Conservation (phyloP, 2,113 vertebrate genomes). For the Coracopsis vasa region DNA sequence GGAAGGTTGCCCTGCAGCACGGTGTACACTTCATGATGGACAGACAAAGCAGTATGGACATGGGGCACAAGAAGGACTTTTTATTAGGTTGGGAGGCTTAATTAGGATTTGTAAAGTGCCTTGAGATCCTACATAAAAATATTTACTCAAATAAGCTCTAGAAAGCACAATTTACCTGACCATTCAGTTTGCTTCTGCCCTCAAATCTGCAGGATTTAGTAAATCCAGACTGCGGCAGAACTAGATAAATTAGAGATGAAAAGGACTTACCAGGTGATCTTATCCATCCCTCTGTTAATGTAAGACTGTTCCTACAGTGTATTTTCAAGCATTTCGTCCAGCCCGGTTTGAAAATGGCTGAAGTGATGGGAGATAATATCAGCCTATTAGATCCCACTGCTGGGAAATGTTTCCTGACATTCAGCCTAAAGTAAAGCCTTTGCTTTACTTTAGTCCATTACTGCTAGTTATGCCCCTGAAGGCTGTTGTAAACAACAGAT, state of each 20-base stretch:
- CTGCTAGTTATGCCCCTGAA: not conserved
- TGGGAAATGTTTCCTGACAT: not conserved
- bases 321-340: not conserved
- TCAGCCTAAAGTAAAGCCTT: not conserved
- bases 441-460: not conserved
- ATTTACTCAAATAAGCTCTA: not conserved
- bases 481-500: not conserved
- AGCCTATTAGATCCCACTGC: not conserved
- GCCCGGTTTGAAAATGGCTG: not conserved
- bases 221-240: not conserved
- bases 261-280: not conserved
- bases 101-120: not conserved
- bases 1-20: not conserved
- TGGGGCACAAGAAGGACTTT: not conserved
- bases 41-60: not conserved
- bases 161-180: not conserved
- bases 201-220: not conserved
- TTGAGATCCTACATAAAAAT: not conserved
- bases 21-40: fast-evolving
- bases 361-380: constrained; percentile 4
- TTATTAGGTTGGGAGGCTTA: not conserved
- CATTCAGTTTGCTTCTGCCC: not conserved
- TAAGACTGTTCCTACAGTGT: not conserved
- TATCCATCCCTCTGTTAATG: not conserved
- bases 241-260: not conserved